phyloP scores from a whole-genome alignment of 2,888 invertebrate species.

The Cenopis cana region DNA sequence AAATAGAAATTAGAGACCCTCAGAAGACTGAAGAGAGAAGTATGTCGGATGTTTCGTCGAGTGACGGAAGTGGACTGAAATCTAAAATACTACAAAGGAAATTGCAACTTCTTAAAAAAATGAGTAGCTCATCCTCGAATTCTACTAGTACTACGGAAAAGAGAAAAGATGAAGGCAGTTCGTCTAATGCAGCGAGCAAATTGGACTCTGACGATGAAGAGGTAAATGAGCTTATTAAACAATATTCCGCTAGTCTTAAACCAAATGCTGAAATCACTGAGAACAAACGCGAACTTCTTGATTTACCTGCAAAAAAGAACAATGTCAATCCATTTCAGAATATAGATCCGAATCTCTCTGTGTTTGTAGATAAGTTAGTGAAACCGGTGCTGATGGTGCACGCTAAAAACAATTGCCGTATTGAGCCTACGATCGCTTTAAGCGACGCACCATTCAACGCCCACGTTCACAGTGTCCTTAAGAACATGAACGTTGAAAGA shows the following conservation, averaged over 20 bases:
- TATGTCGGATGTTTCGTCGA: conserved; percentile 39
- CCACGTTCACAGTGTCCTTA: conserved; percentile 63
- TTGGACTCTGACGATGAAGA: conserved; percentile 56
- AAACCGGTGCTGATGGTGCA: conserved; percentile 76
- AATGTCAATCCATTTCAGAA: conserved; percentile 75
- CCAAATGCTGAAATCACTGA: conserved; percentile 12
- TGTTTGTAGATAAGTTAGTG: conserved; percentile 75
- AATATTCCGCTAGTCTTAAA: conserved; percentile 45
- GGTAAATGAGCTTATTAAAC: conserved; percentile 55
- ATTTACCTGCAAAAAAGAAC: conserved; percentile 45
- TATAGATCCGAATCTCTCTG: conserved; percentile 65
- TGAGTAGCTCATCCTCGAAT: conserved; percentile 50
- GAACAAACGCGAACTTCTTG: conserved; percentile 34
- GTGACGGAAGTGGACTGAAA: conserved; percentile 26
- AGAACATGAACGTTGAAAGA: conserved; percentile 63
- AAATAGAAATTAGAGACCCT: not conserved
- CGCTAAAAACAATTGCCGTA: conserved; percentile 66
- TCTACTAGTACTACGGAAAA: conserved; percentile 48
- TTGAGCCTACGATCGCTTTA: conserved; percentile 62
- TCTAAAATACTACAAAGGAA: conserved; percentile 49
- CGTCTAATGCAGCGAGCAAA: conserved; percentile 47
- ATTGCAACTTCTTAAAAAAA: conserved; percentile 43
- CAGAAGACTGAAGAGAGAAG: conserved; percentile 28
- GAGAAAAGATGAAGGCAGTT: conserved; percentile 48
- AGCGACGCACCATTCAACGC: conserved; percentile 67